Evolutionary conservation across 2,888 invertebrate genomes (phyloP).

Genomic region (Acrocyrtus sp.): DNA sequence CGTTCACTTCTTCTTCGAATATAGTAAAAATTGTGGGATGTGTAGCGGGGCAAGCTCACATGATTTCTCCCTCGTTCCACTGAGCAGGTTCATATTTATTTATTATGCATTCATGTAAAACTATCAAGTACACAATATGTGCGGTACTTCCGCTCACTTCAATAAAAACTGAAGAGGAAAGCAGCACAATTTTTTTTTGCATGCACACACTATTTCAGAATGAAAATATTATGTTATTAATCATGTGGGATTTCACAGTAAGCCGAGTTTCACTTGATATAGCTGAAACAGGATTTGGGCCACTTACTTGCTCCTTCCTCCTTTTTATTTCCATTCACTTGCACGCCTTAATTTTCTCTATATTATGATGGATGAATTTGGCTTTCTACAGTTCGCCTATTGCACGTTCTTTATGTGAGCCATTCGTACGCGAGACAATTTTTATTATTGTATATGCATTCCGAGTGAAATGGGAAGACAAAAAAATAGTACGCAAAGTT

Average conservation of each 20-base stretch:
- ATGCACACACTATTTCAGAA: constrained; percentile 41
- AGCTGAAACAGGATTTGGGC: not conserved
- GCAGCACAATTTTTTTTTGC: too few species aligned
- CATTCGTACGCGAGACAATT: too few species aligned
- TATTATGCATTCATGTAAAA: constrained; percentile 18
- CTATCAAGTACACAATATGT: not conserved
- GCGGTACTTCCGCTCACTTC: not conserved
- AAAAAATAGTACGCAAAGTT: too few species aligned
- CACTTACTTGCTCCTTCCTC: not conserved
- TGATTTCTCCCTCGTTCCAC: not conserved
- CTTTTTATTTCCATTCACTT: not conserved
- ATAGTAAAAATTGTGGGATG: too few species aligned
- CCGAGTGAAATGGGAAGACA: too few species aligned
- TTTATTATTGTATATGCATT: too few species aligned
- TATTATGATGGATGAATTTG: constrained; percentile 48
- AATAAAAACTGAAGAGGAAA: too few species aligned
- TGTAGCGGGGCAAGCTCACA: too few species aligned
- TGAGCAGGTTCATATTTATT: constrained; percentile 15
- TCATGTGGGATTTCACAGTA: constrained; percentile 49
- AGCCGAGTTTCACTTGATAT: constrained; percentile 32
- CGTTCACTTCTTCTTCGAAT: too few species aligned
- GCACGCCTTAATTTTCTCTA: constrained; percentile 7
- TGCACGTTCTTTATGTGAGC: too few species aligned
- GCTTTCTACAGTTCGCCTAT: not conserved
- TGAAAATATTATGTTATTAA: constrained; percentile 45